Base-by-base conservation (phyloP, 1,140 invertebrate species). In the Cydia amplana region DNA sequence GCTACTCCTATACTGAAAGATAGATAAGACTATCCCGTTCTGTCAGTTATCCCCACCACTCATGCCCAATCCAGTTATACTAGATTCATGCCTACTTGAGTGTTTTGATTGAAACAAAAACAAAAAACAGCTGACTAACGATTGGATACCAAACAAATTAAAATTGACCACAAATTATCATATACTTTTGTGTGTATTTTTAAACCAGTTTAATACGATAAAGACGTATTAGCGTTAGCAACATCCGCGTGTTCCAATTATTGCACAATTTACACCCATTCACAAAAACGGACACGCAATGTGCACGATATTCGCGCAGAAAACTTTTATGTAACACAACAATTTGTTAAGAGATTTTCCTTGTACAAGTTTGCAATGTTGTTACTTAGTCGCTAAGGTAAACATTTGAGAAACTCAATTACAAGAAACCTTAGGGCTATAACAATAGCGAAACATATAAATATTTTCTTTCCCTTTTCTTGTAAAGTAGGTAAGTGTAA, bases 331-430 rank as follows among this genome's bases (percentile, higher is more conserved):
- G 28, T 67, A 67, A 67, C 25, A 64, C 28, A 28, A 25, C 10
- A 28, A n/a, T 67, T 67, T 67, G 28, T 32, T 60, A 67, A 36
- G 28, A 36, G 32, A 36, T 70, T 70, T 70, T 70, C 65, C 65
- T 70, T 40, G 65, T 70, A 32, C 20, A 16, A 49, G n/a, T 23
- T 60, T 60, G 55, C 55, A 72, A 74, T 40, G 67, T 77, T 74
- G n/a, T n/a, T 70, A 51, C 23, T 75, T 36, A 18, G n/a, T 55
- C 14, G 18, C 81, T 78, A 60, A 4, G 55, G 55, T 60, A 60
- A 60, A 60, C 20, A 60, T 51, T 51, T 7, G 18, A 60, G 20
- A 60, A 60, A 55, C n/a, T 20, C 55, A 60, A 60, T 60, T 60
- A 60, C 55, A 20, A 60, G 55, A 60, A 60, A 20, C 5, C 4